Evolutionary conservation across 64 coral and sea anemone species (phyloP), one percentile per base, ranked within the genome.

Genomic region (Acropora yongei): DNA sequence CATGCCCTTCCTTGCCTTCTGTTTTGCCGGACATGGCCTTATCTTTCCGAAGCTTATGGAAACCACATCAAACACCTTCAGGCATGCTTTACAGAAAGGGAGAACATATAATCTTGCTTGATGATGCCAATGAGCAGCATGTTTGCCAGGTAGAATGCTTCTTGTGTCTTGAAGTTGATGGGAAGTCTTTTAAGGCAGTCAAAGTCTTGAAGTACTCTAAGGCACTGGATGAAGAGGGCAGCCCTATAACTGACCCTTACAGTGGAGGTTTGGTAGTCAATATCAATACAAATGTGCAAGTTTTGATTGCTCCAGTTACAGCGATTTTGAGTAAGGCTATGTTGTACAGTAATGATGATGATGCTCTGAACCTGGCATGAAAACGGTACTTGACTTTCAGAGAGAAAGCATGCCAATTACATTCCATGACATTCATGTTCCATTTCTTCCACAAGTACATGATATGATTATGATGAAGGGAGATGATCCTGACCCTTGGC

Each of bases 381-480:
- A 13, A 18, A 86, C 41, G 41, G 82, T 86, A 65, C 13, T 86
- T 11, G 82, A 86, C 44, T 86, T 68, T 68, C 67, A 74, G 47
- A 87, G 84, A 41, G 46, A 87, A 47, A 45, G 43, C 17, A 44
- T 87, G 84, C 65, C 84, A 18, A 74, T 73, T 11, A 18, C 65
- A 18, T 19, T 7, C 18, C 3, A 47, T 5, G 47, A 57, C 8
- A 57, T 89, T 14, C 17, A 12, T n/a, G 72, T 89, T 20, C 87
- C 76, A 11, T 79, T 89, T 41, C 63, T 42, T 79, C 87, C 87
- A 47, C 41, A 77, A 63, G 16, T 48, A 20, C 18, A 79, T 1
- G 75, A 89, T 30, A 89, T 89, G 87, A 47, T 89, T 58, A 58
- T 79, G 50, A 79, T 79, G 8, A 77, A 79, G 61, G 74, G 87